Conservation (phyloP, 2,113 vertebrate species). For the Centropus bengalensis region DNA sequence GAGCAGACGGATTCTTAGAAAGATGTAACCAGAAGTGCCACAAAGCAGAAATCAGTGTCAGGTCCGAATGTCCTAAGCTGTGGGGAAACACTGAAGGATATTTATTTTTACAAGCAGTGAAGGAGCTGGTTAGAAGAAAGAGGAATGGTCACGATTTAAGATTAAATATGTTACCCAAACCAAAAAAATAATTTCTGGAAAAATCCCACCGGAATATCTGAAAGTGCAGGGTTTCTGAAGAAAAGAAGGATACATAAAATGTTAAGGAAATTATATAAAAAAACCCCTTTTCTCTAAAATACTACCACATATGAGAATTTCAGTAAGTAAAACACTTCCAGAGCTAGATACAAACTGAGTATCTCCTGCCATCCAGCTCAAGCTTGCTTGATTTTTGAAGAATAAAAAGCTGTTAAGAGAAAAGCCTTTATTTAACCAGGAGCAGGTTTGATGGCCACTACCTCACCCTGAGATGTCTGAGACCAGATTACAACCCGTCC, state of each 20-base stretch:
- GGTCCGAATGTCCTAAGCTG: neutral
- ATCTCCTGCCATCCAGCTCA: neutral
- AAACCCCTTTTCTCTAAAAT: neutral
- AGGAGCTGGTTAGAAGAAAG: neutral
- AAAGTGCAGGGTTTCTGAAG: neutral
- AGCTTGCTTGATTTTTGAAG: neutral
- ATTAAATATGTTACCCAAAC: neutral
- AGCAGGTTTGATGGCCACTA: neutral
- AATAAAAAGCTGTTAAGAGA: neutral
- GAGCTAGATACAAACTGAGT: neutral
- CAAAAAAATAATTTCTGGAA: neutral
- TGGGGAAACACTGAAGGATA: neutral
- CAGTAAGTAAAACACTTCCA: neutral
- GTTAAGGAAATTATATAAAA: neutral
- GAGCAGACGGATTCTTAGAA: neutral
- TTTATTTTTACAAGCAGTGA: neutral
- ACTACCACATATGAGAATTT: neutral
- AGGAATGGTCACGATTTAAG: neutral
- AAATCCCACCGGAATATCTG: neutral
- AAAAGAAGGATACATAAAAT: neutral
- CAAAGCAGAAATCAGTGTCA: neutral
- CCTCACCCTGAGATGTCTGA: neutral
- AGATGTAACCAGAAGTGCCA: neutral
- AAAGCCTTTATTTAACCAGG: neutral
- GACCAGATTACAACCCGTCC: too few relatives aligned